Evolutionary conservation across 2,113 vertebrate species (phyloP).

Genomic region (Machaerirhynchus nigripectus): DNA sequence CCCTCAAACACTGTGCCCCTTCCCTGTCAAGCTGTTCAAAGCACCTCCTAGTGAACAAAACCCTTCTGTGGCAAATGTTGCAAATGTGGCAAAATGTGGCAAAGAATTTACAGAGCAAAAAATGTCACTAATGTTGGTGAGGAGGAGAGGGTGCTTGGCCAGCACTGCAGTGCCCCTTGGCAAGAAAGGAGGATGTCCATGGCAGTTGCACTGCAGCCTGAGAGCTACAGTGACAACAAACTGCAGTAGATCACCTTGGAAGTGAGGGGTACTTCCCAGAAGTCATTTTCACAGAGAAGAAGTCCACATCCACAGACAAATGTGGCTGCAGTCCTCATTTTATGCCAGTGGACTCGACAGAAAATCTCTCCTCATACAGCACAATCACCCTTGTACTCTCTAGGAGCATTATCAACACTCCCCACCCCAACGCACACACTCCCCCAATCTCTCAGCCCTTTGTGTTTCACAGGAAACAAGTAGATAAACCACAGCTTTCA

Average conservation of each 20-base stretch:
- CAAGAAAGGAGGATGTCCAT: neutral
- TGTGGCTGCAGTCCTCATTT: neutral
- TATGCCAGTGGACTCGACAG: neutral
- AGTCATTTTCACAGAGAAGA: neutral
- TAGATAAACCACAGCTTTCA: constrained; percentile 15
- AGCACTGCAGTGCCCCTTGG: neutral
- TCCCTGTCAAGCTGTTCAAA: neutral
- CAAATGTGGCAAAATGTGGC: too few species aligned
- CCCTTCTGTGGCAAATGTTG: neutral
- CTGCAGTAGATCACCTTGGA: neutral
- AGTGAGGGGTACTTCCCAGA: neutral
- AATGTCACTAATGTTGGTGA: neutral
- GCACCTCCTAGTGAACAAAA: neutral
- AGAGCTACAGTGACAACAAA: neutral
- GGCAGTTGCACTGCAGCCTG: neutral
- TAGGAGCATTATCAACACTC: neutral
- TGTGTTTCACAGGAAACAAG: constrained; percentile 14
- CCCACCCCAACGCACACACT: neutral
- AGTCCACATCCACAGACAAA: neutral
- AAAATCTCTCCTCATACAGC: neutral
- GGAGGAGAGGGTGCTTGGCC: neutral
- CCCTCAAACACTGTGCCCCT: rapidly evolving
- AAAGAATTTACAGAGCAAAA: neutral
- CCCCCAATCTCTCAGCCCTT: neutral
- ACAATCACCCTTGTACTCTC: neutral